These are phyloP conservation scores for Nemoura dubitans DNA, from an alignment of 2,888 invertebrate genomes.

Conservation along the genomic window DNA sequence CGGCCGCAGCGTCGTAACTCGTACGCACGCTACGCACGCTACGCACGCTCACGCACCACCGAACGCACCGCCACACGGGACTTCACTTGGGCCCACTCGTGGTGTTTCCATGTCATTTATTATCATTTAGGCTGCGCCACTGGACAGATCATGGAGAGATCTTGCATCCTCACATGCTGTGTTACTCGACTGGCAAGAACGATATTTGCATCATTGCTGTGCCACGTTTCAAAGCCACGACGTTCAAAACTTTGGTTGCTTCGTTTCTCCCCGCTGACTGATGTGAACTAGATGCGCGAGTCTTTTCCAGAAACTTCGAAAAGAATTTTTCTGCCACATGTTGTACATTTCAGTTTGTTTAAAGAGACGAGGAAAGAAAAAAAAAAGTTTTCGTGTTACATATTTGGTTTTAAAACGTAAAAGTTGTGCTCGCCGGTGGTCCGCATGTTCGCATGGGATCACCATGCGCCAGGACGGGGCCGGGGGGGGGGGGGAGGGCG, in stretches of 20 bases:
- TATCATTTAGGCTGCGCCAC: not conserved
- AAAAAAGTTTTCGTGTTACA: not conserved
- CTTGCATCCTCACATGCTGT: not conserved
- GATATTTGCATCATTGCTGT: not conserved
- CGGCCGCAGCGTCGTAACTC: no score
- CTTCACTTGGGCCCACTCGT: not conserved
- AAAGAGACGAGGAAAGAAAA: not conserved
- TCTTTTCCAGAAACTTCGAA: not conserved
- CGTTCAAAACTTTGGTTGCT: not conserved
- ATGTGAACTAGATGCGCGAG: not conserved
- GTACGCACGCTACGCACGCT: not conserved
- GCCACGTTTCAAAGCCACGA: not conserved
- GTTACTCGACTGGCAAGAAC: not conserved
- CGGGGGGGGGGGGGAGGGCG: not conserved
- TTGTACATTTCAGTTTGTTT: not conserved
- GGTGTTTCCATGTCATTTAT: not conserved
- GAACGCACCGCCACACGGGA: not conserved
- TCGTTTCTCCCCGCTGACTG: not conserved
- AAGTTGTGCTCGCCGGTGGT: not conserved
- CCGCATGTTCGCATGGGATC: not conserved
- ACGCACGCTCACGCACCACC: not conserved
- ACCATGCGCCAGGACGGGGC: not conserved
- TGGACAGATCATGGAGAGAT: not conserved
- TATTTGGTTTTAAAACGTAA: not conserved
- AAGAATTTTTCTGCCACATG: not conserved